These are phyloP conservation scores for Nematopogon swammerdamellus DNA, from an alignment of 2,888 invertebrate genomes.

Conservation along the genomic window DNA sequence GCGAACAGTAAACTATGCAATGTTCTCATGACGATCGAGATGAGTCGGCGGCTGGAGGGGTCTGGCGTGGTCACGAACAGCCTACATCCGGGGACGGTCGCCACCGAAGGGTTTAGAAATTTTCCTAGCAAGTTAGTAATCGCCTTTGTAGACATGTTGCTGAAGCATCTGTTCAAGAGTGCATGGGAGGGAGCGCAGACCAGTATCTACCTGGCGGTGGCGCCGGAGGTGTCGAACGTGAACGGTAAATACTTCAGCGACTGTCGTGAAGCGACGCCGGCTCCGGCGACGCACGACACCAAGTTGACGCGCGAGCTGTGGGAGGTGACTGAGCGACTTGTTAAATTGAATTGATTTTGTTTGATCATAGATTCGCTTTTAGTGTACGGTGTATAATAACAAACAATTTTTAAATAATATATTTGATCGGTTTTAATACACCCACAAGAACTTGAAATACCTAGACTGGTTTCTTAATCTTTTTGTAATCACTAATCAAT, in stretches of 20 bases:
- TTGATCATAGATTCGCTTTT: no score
- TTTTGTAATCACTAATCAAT: no score
- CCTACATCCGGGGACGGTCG: conserved; percentile 68
- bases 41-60: conserved; percentile 56
- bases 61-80: conserved; percentile 65
- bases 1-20: conserved; percentile 60
- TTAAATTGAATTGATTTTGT: conserved; percentile 18
- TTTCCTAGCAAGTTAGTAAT: conserved; percentile 50
- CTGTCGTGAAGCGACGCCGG: conserved; percentile 45
- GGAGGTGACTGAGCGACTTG: conserved; percentile 60
- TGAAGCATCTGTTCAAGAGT: conserved; percentile 50
- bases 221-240: conserved; percentile 54
- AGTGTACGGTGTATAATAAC: no score
- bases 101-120: conserved; percentile 63
- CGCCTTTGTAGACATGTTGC: conserved; percentile 20
- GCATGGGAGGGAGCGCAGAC: conserved; percentile 66
- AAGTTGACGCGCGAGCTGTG: conserved; percentile 59
- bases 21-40: conserved; percentile 61
- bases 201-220: conserved; percentile 51
- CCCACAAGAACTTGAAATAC: no score
- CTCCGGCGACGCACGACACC: conserved; percentile 49
- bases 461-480: no score
- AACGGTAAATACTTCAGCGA: conserved; percentile 67
- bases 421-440: no score
- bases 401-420: no score